phyloP scores from a whole-genome alignment of 2,888 invertebrate species.

The Monopis laevigella region DNA sequence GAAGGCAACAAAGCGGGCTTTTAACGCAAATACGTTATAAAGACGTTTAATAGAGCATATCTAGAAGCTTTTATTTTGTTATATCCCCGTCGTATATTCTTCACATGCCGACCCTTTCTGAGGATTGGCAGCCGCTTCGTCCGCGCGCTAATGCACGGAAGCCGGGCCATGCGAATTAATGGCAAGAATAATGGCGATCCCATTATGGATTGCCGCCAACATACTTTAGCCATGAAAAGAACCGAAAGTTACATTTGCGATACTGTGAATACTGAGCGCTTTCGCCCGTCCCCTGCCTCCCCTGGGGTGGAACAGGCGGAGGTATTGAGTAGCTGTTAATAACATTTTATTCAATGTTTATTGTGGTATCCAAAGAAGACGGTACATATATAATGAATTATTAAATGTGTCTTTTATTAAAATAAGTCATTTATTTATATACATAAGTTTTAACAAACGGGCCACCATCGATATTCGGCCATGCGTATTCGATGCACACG shows the following conservation, averaged over 20 bases:
- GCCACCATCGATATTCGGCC: too few species aligned
- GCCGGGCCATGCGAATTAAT: conserved; percentile 64
- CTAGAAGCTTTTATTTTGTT: conserved; percentile 14
- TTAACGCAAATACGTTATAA: conserved; percentile 12
- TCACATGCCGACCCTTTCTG: conserved; percentile 35
- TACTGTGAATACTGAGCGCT: conserved; percentile 66
- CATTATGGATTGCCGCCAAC: conserved; percentile 70
- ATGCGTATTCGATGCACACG: too few species aligned
- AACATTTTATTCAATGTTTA: too few species aligned
- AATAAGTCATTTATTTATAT: too few species aligned
- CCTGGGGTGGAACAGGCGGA: conserved; percentile 27
- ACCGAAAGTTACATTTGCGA: conserved; percentile 69
- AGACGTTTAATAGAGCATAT: conserved; percentile 13
- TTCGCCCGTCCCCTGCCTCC: conserved; percentile 30
- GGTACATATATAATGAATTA: too few species aligned
- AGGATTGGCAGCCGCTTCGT: conserved; percentile 53
- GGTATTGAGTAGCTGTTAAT: not conserved
- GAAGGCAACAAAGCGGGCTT: too few species aligned
- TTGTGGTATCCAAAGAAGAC: too few species aligned
- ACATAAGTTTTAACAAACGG: too few species aligned
- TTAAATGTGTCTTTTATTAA: too few species aligned
- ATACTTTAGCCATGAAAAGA: conserved; percentile 68
- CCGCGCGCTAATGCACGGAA: conserved; percentile 63
- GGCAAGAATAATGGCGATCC: conserved; percentile 68
- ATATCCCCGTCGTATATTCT: conserved; percentile 22